Evolutionary conservation across 2,113 vertebrate species (phyloP), one percentile per base, ranked within the genome.

Genomic region (Leptocoma aspasia): DNA sequence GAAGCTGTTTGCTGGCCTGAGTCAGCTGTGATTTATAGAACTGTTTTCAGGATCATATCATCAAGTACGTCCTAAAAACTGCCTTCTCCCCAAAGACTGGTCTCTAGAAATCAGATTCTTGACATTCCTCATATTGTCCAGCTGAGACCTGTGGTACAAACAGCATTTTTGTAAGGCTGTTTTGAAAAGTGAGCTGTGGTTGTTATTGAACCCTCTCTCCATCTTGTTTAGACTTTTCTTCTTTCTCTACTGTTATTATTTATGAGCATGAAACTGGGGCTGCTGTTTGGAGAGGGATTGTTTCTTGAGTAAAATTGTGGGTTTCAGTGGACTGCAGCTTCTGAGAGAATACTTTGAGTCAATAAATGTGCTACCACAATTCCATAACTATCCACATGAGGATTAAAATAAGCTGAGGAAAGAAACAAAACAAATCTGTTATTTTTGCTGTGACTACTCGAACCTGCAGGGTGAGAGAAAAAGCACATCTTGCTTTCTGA

Each of bases 21-120:
- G 14, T 63, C 76, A 77, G 61, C 31, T 89, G 56, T 86, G 79
- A 94, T 90, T 91, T 91, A 86, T 68, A 10, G 20, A 84, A 42
- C 28, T 86, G 63, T 69, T 97, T 87, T 69, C 50, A 66, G 69
- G 56, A 79, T 82, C 2, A 0, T 75, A 70, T 89, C 68, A 45
- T 52, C 6, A 31, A 24, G 18, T 64, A 81, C 83, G 49, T 83
- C 69, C 65, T 78, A 68, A 90, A 88, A 86, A 22, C 44, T n/a
- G n/a, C 50, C 31, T 88, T 73, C 59, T 68, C 75, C 61, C 79
- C 57, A 31, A 93, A 91, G 86, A 47, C 17, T 28, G 57, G 78
- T 59, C 82, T 79, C 50, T 45, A 92, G 88, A 92, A 95, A 77
- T 54, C 23, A 92, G 70, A 95, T 96, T 97, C 91, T 70, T 96